Base-by-base conservation (phyloP, 1,140 invertebrate genomes). In the Drosophila takahashii region DNA sequence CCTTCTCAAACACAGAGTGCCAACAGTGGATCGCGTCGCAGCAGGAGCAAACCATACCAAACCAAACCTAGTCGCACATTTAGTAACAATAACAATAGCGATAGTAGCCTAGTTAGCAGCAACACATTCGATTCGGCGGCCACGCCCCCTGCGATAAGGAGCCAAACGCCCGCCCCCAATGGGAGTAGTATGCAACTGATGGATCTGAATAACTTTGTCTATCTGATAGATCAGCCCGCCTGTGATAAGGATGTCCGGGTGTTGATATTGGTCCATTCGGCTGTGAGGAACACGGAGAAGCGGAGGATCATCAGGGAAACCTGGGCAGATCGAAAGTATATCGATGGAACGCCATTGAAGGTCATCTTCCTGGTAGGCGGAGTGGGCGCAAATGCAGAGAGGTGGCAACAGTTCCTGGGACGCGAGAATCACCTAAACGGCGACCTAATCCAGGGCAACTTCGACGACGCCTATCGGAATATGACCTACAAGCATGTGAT, bases 401-500 rank as follows among this genome's bases (percentile, higher is more conserved):
- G 29, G 67, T 92, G 36, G 66, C 94, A 95, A 72, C 62, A 89
- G 0, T 77, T 83, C 11, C 77, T 97, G 2, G 79, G 93, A 13
- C 78, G 93, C 42, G 97, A 98, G 91, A 94, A 94, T 77, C 80
- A 83, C 3, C 76, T 76, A 1, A 94, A 95, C 80, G 92, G 93
- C 16, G 97, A 98, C 89, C 93, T 98, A 57, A 94, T 97, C 26
- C 96, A 97, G 92, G 96, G 96, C 26, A 95, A 94, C 76, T 97
- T 97, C 91, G 59, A 93, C 8, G 97, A 98, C 93, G 93, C 93
- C 32, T 98, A 98, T 87, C 94, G 95, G 67, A 98, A 98, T 92
- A 94, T 98, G 92, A 97, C 97, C 2, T 97, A 97, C 83, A 98
- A 98, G 92, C 96, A 97, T 92, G 95, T 96, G 4, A 96, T 96